Conservation (phyloP, 2,888 invertebrate species). For the Agrypnus murinus region DNA sequence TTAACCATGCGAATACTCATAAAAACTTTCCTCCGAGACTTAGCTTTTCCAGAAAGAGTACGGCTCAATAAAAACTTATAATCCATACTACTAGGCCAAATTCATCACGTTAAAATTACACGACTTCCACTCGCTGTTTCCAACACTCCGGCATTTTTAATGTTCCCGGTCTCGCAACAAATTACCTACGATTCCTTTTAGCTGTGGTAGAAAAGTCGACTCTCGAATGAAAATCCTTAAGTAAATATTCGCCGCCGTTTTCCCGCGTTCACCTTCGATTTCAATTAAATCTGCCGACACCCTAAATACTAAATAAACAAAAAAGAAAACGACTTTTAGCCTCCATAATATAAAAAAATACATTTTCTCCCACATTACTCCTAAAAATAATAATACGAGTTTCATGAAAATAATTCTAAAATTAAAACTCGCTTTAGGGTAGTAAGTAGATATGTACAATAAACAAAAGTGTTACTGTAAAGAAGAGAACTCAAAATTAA, state of each 20-base stretch:
- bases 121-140: constrained; percentile 16
- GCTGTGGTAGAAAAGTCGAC: constrained; percentile 5
- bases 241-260: constrained; percentile 15
- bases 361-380: neutral
- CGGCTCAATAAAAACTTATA: constrained; percentile 34
- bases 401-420: too few relatives aligned
- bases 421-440: too few relatives aligned
- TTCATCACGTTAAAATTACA: constrained; percentile 30
- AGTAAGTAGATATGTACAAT: too few relatives aligned
- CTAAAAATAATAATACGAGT: too few relatives aligned
- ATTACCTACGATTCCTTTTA: constrained; percentile 25
- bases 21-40: constrained; percentile 43
- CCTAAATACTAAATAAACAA: constrained; percentile 12
- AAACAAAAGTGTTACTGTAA: too few relatives aligned
- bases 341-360: neutral
- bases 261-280: constrained; percentile 13
- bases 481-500: too few relatives aligned
- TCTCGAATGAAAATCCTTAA: constrained; percentile 13
- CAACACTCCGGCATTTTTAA: constrained; percentile 16
- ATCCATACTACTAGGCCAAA: constrained; percentile 26
- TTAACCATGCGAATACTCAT: constrained; percentile 45
- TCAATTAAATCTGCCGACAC: constrained; percentile 11
- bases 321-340: constrained; percentile 1
- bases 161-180: constrained; percentile 15
- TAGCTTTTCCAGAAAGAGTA: constrained; percentile 21